Percentiles rank a stretch among this genome's conserved stretches.
Evolutionary conservation across 2,797 vertebrate genomes (phyloP).

Genomic region (Pseudomugil tenellus): DNA sequence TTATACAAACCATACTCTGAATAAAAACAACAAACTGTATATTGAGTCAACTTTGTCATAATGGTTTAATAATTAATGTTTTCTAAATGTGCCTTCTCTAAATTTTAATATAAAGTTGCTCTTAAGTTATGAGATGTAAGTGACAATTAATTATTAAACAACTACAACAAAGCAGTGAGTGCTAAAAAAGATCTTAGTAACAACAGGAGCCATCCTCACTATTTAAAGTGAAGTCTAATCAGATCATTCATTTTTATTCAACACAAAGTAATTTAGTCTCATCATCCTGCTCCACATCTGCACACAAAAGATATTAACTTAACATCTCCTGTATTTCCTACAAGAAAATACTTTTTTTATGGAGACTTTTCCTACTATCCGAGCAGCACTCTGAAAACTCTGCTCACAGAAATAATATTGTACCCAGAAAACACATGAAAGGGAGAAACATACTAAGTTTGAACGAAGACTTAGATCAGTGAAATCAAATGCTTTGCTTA

Average conservation of each 20-base stretch:
- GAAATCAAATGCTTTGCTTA: slow-evolving; percentile 37
- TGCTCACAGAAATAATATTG: slow-evolving; percentile 25
- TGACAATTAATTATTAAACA: neutral
- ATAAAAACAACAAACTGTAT: neutral
- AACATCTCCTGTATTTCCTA: neutral
- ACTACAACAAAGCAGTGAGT: neutral
- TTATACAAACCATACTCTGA: neutral
- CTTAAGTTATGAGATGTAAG: slow-evolving; percentile 17
- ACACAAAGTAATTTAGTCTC: slow-evolving; percentile 10
- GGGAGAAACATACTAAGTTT: slow-evolving; percentile 33
- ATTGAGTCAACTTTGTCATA: neutral
- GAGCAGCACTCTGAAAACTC: slow-evolving; percentile 28
- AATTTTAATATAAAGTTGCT: slow-evolving; percentile 19
- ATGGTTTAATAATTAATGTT: too few species aligned
- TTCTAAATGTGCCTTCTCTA: slow-evolving; percentile 14
- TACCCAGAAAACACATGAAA: slow-evolving; percentile 22
- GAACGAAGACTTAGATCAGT: slow-evolving; percentile 15
- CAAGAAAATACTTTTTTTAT: slow-evolving; percentile 18
- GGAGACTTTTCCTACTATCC: slow-evolving; percentile 33
- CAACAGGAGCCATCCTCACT: neutral
- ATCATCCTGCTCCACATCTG: slow-evolving; percentile 7
- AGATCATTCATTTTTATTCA: slow-evolving; percentile 5
- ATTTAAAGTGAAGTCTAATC: slow-evolving; percentile 6
- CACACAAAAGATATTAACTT: slow-evolving; percentile 25
- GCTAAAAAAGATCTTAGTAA: neutral